Conservation (phyloP, 2,888 invertebrate species). For the Clostera curtula region DNA sequence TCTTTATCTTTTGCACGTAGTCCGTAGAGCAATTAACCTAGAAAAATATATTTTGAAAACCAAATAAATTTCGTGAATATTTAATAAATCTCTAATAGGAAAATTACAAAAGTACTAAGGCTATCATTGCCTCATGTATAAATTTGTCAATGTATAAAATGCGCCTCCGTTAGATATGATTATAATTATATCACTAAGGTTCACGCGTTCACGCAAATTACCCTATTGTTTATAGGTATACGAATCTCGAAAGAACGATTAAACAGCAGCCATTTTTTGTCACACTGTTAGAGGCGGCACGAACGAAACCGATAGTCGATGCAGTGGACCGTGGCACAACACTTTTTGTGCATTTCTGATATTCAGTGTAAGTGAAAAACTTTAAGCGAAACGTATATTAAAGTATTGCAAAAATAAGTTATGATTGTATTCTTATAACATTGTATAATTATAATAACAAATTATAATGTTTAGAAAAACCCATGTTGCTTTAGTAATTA, state of each 20-base stretch:
- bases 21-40: too few relatives aligned
- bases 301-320: constrained; percentile 57
- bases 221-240: constrained; percentile 9
- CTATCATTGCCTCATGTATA: neutral
- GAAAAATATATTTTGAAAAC: too few relatives aligned
- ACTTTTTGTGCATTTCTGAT: constrained; percentile 33
- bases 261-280: constrained; percentile 7
- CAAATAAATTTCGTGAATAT: too few relatives aligned
- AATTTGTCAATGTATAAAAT: neutral
- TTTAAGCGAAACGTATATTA: constrained; percentile 8
- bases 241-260: neutral
- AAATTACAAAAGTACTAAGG: neutral
- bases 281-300: constrained; percentile 21
- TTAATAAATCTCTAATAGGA: too few relatives aligned
- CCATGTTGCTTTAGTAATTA: too few relatives aligned
- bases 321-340: constrained; percentile 39
- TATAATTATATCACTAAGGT: too few relatives aligned
- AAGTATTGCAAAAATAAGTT: too few relatives aligned
- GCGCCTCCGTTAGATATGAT: too few relatives aligned
- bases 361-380: constrained; percentile 11
- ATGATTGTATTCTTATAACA: too few relatives aligned
- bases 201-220: constrained; percentile 2
- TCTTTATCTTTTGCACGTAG: too few relatives aligned
- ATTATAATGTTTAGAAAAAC: too few relatives aligned
- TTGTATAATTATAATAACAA: too few relatives aligned